phyloP scores from a whole-genome alignment of 2,797 vertebrate species.

The Triplophysa yarkandensis region DNA sequence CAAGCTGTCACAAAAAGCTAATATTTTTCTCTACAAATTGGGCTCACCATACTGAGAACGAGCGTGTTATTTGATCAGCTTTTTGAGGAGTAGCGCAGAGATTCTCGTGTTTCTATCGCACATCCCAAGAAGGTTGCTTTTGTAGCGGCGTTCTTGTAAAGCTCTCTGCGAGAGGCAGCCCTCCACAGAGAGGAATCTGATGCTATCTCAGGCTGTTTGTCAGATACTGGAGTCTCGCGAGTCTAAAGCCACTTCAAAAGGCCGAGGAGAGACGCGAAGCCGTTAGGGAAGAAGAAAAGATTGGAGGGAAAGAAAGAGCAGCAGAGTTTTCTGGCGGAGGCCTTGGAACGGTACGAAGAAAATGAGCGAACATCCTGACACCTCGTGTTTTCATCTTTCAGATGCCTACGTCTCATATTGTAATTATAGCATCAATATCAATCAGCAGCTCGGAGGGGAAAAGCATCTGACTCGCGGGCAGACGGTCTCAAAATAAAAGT shows the following conservation, averaged over 20 bases:
- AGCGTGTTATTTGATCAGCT: conserved; percentile 56
- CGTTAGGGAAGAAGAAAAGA: conserved; percentile 40
- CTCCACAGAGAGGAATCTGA: conserved; percentile 51
- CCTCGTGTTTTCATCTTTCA: conserved; percentile 54
- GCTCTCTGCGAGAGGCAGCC: conserved; percentile 37
- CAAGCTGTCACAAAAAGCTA: conserved; percentile 42
- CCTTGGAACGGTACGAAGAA: conserved; percentile 34
- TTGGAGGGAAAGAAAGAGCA: conserved; percentile 28
- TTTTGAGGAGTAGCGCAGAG: conserved; percentile 18
- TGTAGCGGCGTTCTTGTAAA: conserved; percentile 33
- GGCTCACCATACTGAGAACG: conserved; percentile 43
- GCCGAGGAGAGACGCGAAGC: conserved; percentile 59
- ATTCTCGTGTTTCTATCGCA: conserved; percentile 53
- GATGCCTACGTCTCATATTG: conserved; percentile 43
- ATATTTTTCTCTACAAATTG: conserved; percentile 49
- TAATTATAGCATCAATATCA: conserved; percentile 59
- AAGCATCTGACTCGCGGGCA: conserved; percentile 49
- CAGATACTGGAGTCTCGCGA: conserved; percentile 37
- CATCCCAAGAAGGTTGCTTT: conserved; percentile 18
- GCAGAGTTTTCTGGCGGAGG: conserved; percentile 17
- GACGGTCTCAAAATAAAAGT: conserved; percentile 36
- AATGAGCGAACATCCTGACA: conserved; percentile 41
- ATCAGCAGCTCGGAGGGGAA: conserved; percentile 54
- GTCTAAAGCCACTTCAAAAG: conserved; percentile 61
- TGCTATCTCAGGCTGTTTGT: conserved; percentile 44